Evolutionary conservation across 2,797 vertebrate genomes (phyloP), one percentile per base, ranked within the genome.

Genomic region (Tiaroga cobitis): DNA sequence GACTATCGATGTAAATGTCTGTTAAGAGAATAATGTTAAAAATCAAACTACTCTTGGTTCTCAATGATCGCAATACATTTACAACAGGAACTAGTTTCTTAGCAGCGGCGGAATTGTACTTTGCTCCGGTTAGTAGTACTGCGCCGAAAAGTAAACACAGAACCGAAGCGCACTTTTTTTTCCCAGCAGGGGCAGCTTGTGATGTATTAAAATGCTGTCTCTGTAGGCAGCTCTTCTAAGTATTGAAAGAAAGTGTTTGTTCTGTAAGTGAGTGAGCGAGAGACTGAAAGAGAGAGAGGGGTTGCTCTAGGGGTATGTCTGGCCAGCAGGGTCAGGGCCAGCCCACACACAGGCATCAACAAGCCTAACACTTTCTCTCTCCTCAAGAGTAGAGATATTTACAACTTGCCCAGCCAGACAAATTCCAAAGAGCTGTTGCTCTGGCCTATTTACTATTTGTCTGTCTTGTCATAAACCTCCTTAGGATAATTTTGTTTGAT

Each of bases 401-500:
- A 61, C 46, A 72, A 80, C 61, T 46, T 54, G 29, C 72, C 49
- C 9, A 76, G 29, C 37, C 37, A 63, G 84, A 73, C 77, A 46
- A 54, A 74, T 49, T 54, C 73, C 83, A 85, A 29, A 73, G n/a
- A 56, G 65, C 75, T 9, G 37, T 56, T 82, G 19, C 67, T 24
- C 65, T 54, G 15, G 43, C 26, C 80, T 37, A 54, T 77, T 41
- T 82, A n/a, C 1, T 80, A 54, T 86, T 83, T 80, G 75, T 77
- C 75, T 72, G 15, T 43, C 24, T 51, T 19, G 29, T 85, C 39
- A 21, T 19, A 70, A 65, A 82, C 73, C 65, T 79, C 34, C 26
- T 70, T 77, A 32, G 43, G 56, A 72, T 76, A 24, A 80, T 85
- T 75, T 59, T 46, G 13, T 83, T 83, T 56, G 77, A 85, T 61